Conservation (phyloP, 2,113 vertebrate species). For the Melanostigma gelatinosum region DNA sequence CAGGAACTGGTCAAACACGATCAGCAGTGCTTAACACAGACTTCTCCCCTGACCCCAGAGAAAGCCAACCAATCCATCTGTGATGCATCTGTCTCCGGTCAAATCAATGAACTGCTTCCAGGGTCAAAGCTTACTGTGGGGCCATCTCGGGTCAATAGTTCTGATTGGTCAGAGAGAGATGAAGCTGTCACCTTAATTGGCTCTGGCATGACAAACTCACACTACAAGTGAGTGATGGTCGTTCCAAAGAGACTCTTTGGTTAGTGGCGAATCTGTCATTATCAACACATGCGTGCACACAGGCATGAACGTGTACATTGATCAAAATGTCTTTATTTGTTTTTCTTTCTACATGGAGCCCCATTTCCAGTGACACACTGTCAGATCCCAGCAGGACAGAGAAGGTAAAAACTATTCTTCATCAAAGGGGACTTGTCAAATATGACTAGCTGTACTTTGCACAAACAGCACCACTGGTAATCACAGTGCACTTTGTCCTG, state of each 20-base stretch:
- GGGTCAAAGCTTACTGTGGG: constrained; percentile 41
- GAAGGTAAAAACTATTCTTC: not conserved
- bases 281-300: not conserved
- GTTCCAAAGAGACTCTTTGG: constrained; percentile 5
- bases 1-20: constrained; percentile 20
- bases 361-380: not conserved
- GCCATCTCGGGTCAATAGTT: constrained; percentile 43
- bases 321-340: not conserved
- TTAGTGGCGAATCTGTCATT: not conserved
- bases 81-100: constrained; percentile 13
- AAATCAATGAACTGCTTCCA: constrained; percentile 38
- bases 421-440: not conserved
- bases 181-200: constrained; percentile 45
- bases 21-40: constrained; percentile 17
- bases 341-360: not conserved
- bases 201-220: constrained; percentile 31
- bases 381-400: constrained; percentile 6
- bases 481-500: not conserved
- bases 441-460: not conserved
- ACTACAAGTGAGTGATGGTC: not conserved
- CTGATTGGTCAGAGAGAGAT: constrained; percentile 40
- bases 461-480: constrained; percentile 9
- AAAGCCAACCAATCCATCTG: constrained; percentile 2
- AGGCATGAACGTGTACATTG: not conserved
- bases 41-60: constrained; percentile 15